These are phyloP conservation scores for Burhinus oedicnemus DNA, from an alignment of 2,113 vertebrate species.

Conservation along the genomic window DNA sequence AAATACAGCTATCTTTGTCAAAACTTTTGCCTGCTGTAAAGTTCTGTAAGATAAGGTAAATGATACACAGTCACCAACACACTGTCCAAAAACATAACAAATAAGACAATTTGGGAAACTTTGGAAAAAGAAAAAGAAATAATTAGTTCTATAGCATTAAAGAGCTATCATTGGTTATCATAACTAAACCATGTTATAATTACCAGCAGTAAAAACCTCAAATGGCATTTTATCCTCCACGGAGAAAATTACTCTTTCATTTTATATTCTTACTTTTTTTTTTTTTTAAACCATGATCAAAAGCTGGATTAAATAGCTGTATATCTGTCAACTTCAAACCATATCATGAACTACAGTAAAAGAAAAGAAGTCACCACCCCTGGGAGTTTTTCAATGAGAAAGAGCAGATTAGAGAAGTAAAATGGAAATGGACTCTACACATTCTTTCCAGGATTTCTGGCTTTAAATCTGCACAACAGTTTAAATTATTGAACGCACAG, in stretches of 20 bases:
- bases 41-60: background rate
- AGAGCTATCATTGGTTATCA: constrained; percentile 11
- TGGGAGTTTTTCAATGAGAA: constrained; percentile 51
- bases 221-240: background rate
- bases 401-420: constrained; percentile 48
- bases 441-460: constrained; percentile 45
- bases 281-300: constrained; percentile 49
- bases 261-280: background rate
- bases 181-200: background rate
- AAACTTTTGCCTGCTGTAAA: background rate
- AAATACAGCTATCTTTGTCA: background rate
- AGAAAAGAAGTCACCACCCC: constrained; percentile 35
- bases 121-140: background rate
- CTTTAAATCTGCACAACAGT: constrained; percentile 28
- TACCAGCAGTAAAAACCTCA: constrained; percentile 14
- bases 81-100: background rate
- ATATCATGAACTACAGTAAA: constrained; percentile 35
- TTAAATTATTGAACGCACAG: background rate
- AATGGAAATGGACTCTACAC: constrained; percentile 52
- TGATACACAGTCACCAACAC: background rate
- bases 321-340: constrained; percentile 40
- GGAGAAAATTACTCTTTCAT: constrained; percentile 9
- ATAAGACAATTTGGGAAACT: background rate
- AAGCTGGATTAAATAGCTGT: constrained; percentile 51
- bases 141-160: background rate